These are phyloP conservation scores for Triops cancriformis DNA, from an alignment of 1,140 invertebrate genomes.

Conservation along the genomic window DNA sequence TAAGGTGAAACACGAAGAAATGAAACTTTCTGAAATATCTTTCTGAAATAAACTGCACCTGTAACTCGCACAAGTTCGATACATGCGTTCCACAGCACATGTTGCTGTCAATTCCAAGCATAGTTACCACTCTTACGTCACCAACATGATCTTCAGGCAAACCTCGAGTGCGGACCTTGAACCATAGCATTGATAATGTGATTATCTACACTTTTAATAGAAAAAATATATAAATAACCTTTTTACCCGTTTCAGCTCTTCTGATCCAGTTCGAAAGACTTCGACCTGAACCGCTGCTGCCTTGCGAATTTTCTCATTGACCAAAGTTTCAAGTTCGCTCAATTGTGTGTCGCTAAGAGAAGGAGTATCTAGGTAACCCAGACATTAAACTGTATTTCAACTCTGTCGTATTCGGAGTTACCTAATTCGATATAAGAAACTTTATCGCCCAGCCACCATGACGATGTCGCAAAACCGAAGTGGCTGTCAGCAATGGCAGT, in stretches of 20 bases:
- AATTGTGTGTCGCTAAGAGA: slow-evolving; percentile 42
- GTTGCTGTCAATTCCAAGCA: slow-evolving; percentile 60
- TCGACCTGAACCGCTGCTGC: slow-evolving; percentile 51
- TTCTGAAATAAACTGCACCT: slow-evolving; percentile 42
- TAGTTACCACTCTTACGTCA: slow-evolving; percentile 61
- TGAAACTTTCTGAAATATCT: not conserved
- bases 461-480: slow-evolving; percentile 57
- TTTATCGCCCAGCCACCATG: slow-evolving; percentile 67
- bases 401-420: slow-evolving; percentile 30
- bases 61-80: slow-evolving; percentile 63
- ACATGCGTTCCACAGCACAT: slow-evolving; percentile 84
- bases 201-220: not conserved
- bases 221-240: slow-evolving; percentile 20
- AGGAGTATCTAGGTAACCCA: slow-evolving; percentile 37
- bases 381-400: not conserved
- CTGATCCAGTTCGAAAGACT: slow-evolving; percentile 52
- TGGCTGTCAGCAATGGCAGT: slow-evolving; percentile 65
- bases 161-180: slow-evolving; percentile 51
- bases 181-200: not conserved
- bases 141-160: slow-evolving; percentile 66
- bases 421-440: slow-evolving; percentile 56
- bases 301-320: slow-evolving; percentile 58
- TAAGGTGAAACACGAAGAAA: not conserved
- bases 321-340: slow-evolving; percentile 48
- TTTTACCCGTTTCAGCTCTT: slow-evolving; percentile 47